Percentiles rank a stretch among this genome's conserved stretches.
phyloP scores from a whole-genome alignment of 1,140 invertebrate genomes.

The Xylocopa sonorina region DNA sequence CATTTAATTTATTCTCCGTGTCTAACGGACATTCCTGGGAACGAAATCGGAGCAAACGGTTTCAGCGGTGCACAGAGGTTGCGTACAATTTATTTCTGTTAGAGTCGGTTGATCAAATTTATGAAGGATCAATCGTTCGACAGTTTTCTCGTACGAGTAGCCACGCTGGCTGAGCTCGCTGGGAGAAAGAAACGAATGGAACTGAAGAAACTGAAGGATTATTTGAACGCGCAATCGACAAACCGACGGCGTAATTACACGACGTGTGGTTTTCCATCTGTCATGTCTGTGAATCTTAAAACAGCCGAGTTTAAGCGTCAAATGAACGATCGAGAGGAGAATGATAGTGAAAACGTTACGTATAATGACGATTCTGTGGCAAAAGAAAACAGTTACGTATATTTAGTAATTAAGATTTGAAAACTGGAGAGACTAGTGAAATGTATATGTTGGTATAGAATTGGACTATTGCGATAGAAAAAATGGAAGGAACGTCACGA shows the following conservation, averaged over 20 bases:
- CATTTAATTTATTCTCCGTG: slow-evolving; percentile 32
- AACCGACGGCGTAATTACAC: background rate
- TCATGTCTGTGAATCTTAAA: background rate
- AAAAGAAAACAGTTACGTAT: too few species aligned
- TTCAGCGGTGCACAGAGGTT: slow-evolving; percentile 22
- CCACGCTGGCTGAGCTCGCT: slow-evolving; percentile 16
- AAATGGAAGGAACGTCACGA: background rate
- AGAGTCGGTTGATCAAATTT: too few species aligned
- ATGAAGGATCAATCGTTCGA: background rate
- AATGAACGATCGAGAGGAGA: background rate
- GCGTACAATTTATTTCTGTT: background rate
- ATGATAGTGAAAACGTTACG: background rate
- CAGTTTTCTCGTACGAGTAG: slow-evolving; percentile 13
- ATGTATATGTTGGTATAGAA: too few species aligned
- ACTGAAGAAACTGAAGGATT: background rate
- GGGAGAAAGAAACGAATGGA: background rate
- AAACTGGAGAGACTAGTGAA: too few species aligned
- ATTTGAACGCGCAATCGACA: background rate
- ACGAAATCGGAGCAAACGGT: slow-evolving; percentile 25
- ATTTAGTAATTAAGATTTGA: too few species aligned
- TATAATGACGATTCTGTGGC: background rate
- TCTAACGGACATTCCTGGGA: slow-evolving; percentile 26
- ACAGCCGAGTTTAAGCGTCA: background rate
- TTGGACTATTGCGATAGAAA: too few species aligned
- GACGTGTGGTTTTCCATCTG: background rate